Evolutionary conservation across 2,888 invertebrate genomes (phyloP), one percentile per base, ranked within the genome.

Genomic region (Acronicta psi): DNA sequence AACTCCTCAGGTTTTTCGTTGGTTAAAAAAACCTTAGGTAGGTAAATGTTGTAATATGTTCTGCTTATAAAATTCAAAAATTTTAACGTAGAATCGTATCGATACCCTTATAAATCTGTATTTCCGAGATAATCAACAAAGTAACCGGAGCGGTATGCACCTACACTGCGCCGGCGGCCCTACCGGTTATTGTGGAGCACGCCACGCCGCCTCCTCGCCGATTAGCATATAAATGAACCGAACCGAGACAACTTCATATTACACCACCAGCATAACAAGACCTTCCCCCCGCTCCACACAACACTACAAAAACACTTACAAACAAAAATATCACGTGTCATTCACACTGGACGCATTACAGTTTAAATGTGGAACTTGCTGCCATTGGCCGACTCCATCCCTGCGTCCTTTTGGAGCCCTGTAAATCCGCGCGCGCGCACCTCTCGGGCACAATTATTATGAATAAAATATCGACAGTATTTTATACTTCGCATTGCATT

Each of bases 161-260:
- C 74, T 73, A 77, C 75, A 73, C 64, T 75, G 72, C 70, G 77
- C 70, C 62, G 20, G 77, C 63, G 76, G 61, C 79, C 76, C 68
- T 86, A 90, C 91, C 87, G 88, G 88, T 89, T 89, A 84, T 85
- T 84, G 81, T 82, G 74, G 79, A 84, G 79, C 81, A 76, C 69
- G 81, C 88, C 81, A 76, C 69, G 81, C 88, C 86, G 83, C 91
- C 91, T 90, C 82, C 89, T 86, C 78, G 59, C 81, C 76, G 81
- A 94, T 94, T 93, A 92, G 87, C 92, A 93, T 94, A 92, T 93
- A 93, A 93, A 93, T 92, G 91, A 93, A 90, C 86, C 83, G 70
- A 85, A 85, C 86, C 88, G 82, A 91, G 87, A 93, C 92, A 89
- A 91, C 92, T 93, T 90, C 87, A 92, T 94, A 91, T 80, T 80